A percentile compares a stretch with the other conserved stretches of the same genome.
These are phyloP conservation scores for Drosophila varians DNA, from an alignment of 1,140 invertebrate species.

Conservation along the genomic window DNA sequence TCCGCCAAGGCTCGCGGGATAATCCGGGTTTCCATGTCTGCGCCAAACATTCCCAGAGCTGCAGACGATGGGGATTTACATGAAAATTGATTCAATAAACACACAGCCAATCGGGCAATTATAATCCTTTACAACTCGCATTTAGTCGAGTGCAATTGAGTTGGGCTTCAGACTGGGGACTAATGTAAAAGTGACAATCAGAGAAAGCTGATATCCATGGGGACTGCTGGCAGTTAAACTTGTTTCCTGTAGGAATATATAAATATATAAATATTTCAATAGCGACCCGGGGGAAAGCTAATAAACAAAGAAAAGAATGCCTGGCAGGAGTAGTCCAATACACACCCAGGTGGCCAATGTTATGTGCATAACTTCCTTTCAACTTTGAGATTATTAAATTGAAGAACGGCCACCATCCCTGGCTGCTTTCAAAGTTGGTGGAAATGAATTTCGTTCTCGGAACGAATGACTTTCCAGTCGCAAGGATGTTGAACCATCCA, in stretches of 20 bases:
- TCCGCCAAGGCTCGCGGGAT: slow-evolving; percentile 15
- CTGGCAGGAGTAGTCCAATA: slow-evolving; percentile 2
- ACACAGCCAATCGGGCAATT: slow-evolving; percentile 4
- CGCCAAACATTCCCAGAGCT: slow-evolving; percentile 1
- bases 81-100: slow-evolving; percentile 7
- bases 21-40: slow-evolving; percentile 35
- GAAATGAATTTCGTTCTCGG: slow-evolving; percentile 50
- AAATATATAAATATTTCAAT: slow-evolving; percentile 14
- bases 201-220: slow-evolving; percentile 18
- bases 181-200: background rate
- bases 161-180: background rate
- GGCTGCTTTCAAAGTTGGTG: slow-evolving; percentile 4
- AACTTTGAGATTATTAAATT: background rate
- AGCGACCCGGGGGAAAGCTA: slow-evolving; percentile 7
- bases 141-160: slow-evolving; percentile 4
- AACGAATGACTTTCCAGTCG: slow-evolving; percentile 24
- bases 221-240: slow-evolving; percentile 2
- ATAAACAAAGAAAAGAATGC: slow-evolving; percentile 9
- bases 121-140: slow-evolving; percentile 7
- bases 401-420: slow-evolving; percentile 14
- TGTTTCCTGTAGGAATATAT: slow-evolving; percentile 2
- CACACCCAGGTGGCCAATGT: slow-evolving; percentile 16
- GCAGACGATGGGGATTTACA: slow-evolving; percentile 2
- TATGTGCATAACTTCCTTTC: slow-evolving; percentile 12
- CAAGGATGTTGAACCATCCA: slow-evolving; percentile 12